Percentiles rank a stretch among this genome's conserved stretches.
Conservation (phyloP, 2,888 invertebrate genomes). For the Mythimna loreyi region DNA sequence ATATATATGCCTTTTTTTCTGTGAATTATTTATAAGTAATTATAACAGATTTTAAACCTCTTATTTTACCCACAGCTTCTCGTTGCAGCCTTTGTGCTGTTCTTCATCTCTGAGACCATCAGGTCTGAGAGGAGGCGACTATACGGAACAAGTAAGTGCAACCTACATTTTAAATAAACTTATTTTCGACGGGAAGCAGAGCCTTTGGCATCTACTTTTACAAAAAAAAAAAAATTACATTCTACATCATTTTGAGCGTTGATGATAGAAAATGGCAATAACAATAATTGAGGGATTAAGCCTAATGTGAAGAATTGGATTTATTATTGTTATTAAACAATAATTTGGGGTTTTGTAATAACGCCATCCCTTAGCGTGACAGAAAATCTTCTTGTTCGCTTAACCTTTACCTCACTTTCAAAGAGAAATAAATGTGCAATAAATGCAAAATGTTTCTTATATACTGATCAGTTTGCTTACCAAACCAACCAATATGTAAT, state of each 20-base stretch:
- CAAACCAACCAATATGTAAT: too few species aligned
- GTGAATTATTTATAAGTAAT: background rate
- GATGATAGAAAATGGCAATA: background rate
- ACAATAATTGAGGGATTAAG: background rate
- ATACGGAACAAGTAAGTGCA: slow-evolving; percentile 17
- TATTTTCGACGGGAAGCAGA: background rate
- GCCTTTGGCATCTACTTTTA: too few species aligned
- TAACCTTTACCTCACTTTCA: background rate
- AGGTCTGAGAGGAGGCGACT: background rate
- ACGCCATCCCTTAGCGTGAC: slow-evolving; percentile 5
- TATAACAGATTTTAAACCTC: background rate
- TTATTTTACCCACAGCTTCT: slow-evolving; percentile 18
- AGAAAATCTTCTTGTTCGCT: background rate
- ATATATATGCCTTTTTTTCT: too few species aligned
- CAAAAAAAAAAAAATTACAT: too few species aligned
- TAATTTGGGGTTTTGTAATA: background rate
- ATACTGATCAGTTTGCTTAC: too few species aligned
- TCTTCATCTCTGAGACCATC: background rate
- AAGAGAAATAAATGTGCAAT: background rate
- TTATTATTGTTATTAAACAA: background rate
- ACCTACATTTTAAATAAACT: background rate
- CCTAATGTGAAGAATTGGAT: background rate
- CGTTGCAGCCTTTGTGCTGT: slow-evolving; percentile 1
- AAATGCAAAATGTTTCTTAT: background rate
- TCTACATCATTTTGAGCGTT: too few species aligned